Base-by-base conservation (phyloP, 2,888 invertebrate genomes). In the Drosophila eohydei region DNA sequence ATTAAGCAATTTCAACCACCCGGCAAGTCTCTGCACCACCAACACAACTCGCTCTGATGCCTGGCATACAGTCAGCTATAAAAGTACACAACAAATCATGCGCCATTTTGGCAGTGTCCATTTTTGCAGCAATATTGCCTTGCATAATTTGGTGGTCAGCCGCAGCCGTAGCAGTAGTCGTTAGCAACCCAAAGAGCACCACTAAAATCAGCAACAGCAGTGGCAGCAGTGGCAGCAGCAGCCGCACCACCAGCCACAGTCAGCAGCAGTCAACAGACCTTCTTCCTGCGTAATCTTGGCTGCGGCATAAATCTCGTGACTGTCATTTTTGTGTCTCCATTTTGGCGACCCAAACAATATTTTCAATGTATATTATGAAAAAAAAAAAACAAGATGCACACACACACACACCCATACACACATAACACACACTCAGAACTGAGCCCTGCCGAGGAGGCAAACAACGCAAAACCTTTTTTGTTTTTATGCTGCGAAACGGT, bases 251-350 rank as follows among this genome's bases (percentile, higher is more conserved):
- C 58, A 59, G 44, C 54, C 36, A 21, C 55, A 36, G 43, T 9
- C 56, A 41, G 34, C 46, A 34, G 12, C 64, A 46, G 68, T 21
- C 41, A 26, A 28, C n/a, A 32, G 44, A 32, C 68, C 65, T 68
- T 46, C 55, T 55, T 68, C 56, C 86, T 88, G 90, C 85, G 89
- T 88, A 88, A 88, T 90, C 90, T 88, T 81, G 88, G 78, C 85
- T 82, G 80, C 70, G 85, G 83, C 89, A 90, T 90, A 90, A 91
- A 90, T 90, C 90, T 91, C 88, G 71, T 78, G 78, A 81, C 89
- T 91, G 90, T 91, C 89, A 90, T 90, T 90, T 90, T 91, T 90
- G 89, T 91, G 91, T 91, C 91, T 91, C 89, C 91, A 90, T 90
- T 89, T 89, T 88, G 90, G 89, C 88, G 90, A 90, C 88, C 90